phyloP scores from a whole-genome alignment of 2,113 vertebrate genomes.

The Pseudopipra pipra region DNA sequence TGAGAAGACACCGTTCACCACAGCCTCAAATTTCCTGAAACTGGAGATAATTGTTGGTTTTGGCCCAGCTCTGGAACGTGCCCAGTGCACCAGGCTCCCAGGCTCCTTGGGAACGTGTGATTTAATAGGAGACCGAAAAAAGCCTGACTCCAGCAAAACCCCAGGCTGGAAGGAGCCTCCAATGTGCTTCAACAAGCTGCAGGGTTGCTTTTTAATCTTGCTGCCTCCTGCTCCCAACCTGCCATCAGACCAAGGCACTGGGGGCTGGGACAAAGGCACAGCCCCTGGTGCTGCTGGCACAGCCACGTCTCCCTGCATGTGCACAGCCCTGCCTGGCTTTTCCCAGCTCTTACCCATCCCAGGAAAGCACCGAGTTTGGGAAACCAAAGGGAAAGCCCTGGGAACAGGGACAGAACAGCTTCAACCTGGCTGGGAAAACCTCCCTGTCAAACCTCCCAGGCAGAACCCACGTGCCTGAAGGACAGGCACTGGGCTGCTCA shows the following conservation, averaged over 20 bases:
- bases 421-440: background rate
- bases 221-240: background rate
- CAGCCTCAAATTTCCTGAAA: slow-evolving; percentile 41
- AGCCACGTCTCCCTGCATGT: accelerated
- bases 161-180: background rate
- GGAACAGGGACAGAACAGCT: background rate
- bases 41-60: slow-evolving; percentile 48
- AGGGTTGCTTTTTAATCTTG: background rate
- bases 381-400: background rate
- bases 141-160: background rate
- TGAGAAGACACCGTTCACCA: background rate
- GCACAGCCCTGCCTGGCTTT: background rate
- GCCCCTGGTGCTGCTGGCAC: background rate
- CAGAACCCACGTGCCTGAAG: background rate
- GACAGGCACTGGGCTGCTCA: accelerated
- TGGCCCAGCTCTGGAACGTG: background rate
- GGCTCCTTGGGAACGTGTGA: background rate
- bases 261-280: background rate
- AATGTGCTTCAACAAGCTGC: background rate
- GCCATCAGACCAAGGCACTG: background rate
- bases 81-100: background rate
- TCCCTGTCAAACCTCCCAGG: background rate
- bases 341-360: background rate
- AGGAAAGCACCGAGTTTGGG: background rate
- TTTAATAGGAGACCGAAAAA: background rate